phyloP scores from a whole-genome alignment of 2,113 vertebrate genomes.

The Macheiramphus alcinus region DNA sequence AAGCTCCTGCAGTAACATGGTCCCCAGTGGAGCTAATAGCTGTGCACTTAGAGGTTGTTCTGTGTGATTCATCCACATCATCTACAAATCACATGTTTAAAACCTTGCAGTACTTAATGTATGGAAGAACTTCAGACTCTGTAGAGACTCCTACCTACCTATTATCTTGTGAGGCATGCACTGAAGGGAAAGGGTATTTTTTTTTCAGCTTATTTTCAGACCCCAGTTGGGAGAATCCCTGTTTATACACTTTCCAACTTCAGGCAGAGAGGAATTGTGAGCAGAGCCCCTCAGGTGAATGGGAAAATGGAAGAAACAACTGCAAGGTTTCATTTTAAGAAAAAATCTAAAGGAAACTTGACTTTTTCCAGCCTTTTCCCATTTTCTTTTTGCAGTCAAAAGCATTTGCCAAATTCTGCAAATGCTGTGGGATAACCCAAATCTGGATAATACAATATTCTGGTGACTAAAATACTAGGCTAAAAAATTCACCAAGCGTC shows the following conservation, averaged over 20 bases:
- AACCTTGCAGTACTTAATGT: not conserved
- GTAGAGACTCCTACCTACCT: not conserved
- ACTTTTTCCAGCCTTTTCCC: not conserved
- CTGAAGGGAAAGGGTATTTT: not conserved
- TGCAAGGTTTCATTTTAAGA: not conserved
- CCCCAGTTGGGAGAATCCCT: not conserved
- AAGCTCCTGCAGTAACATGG: not conserved
- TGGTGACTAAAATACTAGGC: not conserved
- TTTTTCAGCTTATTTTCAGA: not conserved
- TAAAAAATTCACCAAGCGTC: not conserved
- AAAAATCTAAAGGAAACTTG: not conserved
- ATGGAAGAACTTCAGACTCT: not conserved
- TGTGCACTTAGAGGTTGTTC: not conserved
- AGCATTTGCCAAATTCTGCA: not conserved
- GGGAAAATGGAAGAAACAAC: not conserved
- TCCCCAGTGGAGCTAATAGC: not conserved
- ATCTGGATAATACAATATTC: not conserved
- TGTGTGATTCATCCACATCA: not conserved
- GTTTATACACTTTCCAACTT: not conserved
- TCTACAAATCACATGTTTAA: not conserved
- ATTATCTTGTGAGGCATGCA: not conserved
- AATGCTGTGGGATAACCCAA: not conserved
- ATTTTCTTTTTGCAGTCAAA: not conserved
- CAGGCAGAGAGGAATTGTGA: not conserved
- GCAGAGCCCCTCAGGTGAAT: not conserved